Conservation (phyloP, 2,888 invertebrate species). For the Lutraria lutraria region DNA sequence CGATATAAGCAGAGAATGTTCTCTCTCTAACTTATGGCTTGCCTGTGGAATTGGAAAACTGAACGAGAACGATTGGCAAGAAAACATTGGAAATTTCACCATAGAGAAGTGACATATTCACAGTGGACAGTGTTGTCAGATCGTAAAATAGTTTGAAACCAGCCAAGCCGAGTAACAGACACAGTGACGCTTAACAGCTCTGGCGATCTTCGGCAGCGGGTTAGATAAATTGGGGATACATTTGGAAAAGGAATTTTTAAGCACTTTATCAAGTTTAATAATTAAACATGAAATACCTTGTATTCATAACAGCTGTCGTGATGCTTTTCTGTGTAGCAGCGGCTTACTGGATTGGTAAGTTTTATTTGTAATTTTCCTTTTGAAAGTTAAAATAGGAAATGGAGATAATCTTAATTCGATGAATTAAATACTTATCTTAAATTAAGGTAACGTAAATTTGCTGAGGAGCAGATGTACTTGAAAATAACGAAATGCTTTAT, state of each 20-base stretch:
- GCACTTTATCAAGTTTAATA: background rate
- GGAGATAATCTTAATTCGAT: too few relatives aligned
- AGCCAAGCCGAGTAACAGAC: background rate
- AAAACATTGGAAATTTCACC: slow-evolving; percentile 13
- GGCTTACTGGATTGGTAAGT: slow-evolving; percentile 22
- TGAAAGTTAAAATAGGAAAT: too few relatives aligned
- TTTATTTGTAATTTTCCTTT: background rate
- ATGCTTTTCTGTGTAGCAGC: background rate
- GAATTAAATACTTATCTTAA: too few relatives aligned
- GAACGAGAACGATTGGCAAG: background rate
- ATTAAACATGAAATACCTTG: slow-evolving; percentile 9
- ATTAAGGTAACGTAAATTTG: too few relatives aligned
- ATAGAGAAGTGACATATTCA: background rate
- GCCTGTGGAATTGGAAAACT: slow-evolving; percentile 10
- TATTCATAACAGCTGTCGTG: background rate
- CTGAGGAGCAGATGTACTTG: too few relatives aligned
- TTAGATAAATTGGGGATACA: background rate
- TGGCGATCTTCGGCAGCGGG: background rate
- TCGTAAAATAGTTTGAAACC: background rate
- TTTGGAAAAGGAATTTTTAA: slow-evolving; percentile 13
- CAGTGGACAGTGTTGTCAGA: slow-evolving; percentile 13
- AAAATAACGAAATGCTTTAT: too few relatives aligned
- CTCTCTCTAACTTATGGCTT: background rate
- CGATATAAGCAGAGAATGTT: slow-evolving; percentile 10
- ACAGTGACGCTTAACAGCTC: background rate